phyloP scores from a whole-genome alignment of 2,113 vertebrate genomes.

The Hyaena hyaena region DNA sequence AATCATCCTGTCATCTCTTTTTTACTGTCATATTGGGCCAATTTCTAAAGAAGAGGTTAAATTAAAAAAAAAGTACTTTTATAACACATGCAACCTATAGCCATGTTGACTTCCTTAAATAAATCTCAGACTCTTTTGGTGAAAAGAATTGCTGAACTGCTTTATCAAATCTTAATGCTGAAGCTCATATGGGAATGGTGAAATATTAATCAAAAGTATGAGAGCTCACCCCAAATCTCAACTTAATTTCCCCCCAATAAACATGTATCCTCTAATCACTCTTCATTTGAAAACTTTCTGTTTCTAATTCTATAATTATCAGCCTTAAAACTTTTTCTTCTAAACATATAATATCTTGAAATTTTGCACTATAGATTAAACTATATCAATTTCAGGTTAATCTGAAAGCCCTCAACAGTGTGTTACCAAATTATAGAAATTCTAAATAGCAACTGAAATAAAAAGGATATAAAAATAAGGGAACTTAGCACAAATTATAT shows the following conservation, averaged over 20 bases:
- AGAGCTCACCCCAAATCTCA: neutral
- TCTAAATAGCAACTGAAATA: neutral
- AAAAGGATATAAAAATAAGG: neutral
- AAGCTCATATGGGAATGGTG: neutral
- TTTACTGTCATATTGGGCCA: neutral
- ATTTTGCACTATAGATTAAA: neutral
- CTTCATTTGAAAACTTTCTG: neutral
- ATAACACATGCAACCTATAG: neutral
- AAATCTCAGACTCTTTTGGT: neutral
- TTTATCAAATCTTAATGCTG: neutral
- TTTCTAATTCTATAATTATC: constrained; percentile 7
- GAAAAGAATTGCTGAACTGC: neutral
- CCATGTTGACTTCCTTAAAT: neutral
- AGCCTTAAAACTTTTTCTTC: neutral
- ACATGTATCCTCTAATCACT: neutral
- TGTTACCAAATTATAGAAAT: neutral
- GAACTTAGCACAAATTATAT: neutral
- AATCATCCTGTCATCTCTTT: neutral
- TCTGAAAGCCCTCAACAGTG: neutral
- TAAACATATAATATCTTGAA: neutral
- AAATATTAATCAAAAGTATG: constrained; percentile 6
- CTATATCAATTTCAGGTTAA: neutral
- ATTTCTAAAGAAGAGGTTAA: neutral
- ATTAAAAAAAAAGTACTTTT: neutral
- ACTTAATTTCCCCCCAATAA: neutral